Evolutionary conservation across 2,797 vertebrate species (phyloP).

Genomic region (Carcharodon carcharias): DNA sequence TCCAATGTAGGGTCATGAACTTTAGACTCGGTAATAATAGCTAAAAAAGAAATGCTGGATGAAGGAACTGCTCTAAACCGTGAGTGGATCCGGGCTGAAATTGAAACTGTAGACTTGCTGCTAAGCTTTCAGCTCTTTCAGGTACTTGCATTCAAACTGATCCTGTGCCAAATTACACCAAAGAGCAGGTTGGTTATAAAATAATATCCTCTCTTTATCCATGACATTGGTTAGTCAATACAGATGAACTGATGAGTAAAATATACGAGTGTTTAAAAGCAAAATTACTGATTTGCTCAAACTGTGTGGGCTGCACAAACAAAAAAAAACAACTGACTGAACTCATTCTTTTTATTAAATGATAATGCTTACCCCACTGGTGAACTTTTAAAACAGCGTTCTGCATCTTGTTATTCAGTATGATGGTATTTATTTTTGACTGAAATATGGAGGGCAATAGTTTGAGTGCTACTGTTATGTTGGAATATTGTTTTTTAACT

Average conservation of each 20-base stretch:
- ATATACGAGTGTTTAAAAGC: slow-evolving; percentile 50
- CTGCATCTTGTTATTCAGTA: not conserved
- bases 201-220: slow-evolving; percentile 49
- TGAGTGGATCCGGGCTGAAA: slow-evolving; percentile 4
- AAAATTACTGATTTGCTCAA: slow-evolving; percentile 51
- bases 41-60: not conserved
- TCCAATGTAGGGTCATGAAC: not conserved
- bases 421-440: not conserved
- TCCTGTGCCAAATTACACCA: slow-evolving; percentile 42
- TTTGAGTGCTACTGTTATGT: not conserved
- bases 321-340: not conserved
- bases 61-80: not conserved
- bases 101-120: slow-evolving; percentile 41
- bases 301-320: not conserved
- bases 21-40: slow-evolving; percentile 39
- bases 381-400: not conserved
- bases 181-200: slow-evolving; percentile 42
- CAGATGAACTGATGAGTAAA: slow-evolving; percentile 47
- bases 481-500: not conserved
- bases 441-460: not conserved
- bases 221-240: slow-evolving; percentile 47
- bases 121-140: slow-evolving; percentile 42
- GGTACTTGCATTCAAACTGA: slow-evolving; percentile 41
- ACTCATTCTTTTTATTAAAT: not conserved
- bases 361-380: not conserved